A percentile compares a stretch with the other conserved stretches of the same genome.
Conservation (phyloP, 2,113 vertebrate genomes). For the Paramisgurnus dabryanus region DNA sequence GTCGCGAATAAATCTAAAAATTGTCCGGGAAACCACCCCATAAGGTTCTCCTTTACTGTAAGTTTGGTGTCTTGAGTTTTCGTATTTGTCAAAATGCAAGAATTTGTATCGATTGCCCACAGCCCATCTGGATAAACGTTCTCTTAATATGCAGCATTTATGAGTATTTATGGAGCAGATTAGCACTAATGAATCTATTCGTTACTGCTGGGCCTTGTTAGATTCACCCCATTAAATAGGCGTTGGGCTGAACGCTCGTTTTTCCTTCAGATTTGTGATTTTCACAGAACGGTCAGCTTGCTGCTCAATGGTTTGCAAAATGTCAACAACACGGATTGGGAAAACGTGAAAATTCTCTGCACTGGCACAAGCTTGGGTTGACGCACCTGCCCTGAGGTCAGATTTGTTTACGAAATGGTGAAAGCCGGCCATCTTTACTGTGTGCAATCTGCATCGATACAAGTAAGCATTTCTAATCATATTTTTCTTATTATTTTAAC, state of each 20-base stretch:
- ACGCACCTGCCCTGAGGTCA: constrained; percentile 4
- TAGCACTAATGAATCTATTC: constrained; percentile 4
- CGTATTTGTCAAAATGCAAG: neutral
- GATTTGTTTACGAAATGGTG: neutral
- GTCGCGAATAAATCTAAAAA: too few species aligned
- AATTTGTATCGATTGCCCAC: neutral
- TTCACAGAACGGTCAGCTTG: constrained; percentile 23
- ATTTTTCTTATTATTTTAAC: too few species aligned
- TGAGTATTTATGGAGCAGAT: constrained; percentile 21
- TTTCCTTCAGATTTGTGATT: neutral
- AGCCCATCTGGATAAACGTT: neutral
- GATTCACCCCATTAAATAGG: constrained; percentile 32
- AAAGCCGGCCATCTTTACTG: neutral
- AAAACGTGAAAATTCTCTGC: neutral
- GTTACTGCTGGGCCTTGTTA: constrained; percentile 20
- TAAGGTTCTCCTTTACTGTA: neutral
- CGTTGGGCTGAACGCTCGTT: neutral
- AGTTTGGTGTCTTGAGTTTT: too few species aligned
- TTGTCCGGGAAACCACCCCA: too few species aligned
- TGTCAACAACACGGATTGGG: constrained; percentile 21
- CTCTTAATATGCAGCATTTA: constrained; percentile 13
- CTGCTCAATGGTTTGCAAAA: constrained; percentile 49
- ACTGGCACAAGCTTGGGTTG: constrained; percentile 13
- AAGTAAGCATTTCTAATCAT: too few species aligned
- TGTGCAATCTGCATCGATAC: neutral